Evolutionary conservation across 1,140 invertebrate genomes (phyloP).

Genomic region (honey bee (Apis mellifera)): DNA sequence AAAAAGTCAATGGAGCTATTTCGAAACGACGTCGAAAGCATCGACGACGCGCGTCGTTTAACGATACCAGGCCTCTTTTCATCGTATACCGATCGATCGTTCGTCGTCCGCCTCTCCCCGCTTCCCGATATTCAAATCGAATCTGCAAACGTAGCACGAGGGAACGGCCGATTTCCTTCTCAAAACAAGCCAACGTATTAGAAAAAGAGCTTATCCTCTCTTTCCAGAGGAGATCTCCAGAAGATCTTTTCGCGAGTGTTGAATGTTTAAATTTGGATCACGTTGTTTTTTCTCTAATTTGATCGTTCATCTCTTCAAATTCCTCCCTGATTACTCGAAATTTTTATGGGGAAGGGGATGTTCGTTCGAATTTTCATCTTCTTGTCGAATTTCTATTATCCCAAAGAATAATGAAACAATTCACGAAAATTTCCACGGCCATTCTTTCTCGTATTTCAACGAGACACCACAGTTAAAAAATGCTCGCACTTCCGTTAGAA

Average conservation of each 20-base stretch:
- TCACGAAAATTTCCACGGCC: background rate
- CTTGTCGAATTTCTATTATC: too few relatives aligned
- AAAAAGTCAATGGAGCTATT: slow-evolving; percentile 53
- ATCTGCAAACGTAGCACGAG: background rate
- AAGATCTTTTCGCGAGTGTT: background rate
- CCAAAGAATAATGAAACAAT: background rate
- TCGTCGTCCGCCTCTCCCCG: background rate
- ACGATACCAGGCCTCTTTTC: slow-evolving; percentile 41
- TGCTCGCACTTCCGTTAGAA: background rate
- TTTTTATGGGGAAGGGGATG: too few relatives aligned
- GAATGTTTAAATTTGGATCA: too few relatives aligned
- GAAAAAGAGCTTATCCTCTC: background rate
- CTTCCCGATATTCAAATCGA: slow-evolving; percentile 18
- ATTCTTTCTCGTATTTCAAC: background rate
- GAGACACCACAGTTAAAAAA: slow-evolving; percentile 3
- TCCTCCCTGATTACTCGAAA: too few relatives aligned
- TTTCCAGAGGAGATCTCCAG: background rate
- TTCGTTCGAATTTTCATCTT: too few relatives aligned
- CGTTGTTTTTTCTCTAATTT: too few relatives aligned
- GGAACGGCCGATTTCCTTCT: slow-evolving; percentile 7
- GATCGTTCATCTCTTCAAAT: too few relatives aligned
- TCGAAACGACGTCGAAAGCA: slow-evolving; percentile 15
- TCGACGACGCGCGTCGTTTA: slow-evolving; percentile 35
- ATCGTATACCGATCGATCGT: slow-evolving; percentile 37
- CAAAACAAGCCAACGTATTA: slow-evolving; percentile 24